phyloP scores from a whole-genome alignment of 2,113 vertebrate species.

The Myxocyprinus asiaticus region DNA sequence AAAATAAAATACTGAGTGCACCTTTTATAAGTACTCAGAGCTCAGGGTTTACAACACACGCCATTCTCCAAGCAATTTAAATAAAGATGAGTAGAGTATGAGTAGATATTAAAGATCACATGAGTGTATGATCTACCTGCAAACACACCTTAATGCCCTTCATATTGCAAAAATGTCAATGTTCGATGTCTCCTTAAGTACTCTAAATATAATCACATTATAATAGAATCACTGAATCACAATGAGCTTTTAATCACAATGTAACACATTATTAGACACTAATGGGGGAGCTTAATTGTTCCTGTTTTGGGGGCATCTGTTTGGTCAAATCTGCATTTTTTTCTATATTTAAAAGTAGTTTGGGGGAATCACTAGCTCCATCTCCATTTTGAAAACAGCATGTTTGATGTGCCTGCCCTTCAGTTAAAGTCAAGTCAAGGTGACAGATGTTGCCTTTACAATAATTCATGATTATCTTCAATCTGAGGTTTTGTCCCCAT shows the following conservation, averaged over 20 bases:
- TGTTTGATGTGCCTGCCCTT: constrained; percentile 55
- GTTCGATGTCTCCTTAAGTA: constrained; percentile 49
- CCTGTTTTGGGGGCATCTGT: constrained; percentile 30
- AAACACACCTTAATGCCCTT: constrained; percentile 19
- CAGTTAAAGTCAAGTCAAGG: constrained; percentile 54
- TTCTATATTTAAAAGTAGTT: constrained; percentile 34
- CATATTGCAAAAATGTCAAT: constrained; percentile 40
- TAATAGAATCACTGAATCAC: constrained; percentile 49
- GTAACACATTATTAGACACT: constrained; percentile 62
- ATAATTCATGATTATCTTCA: constrained; percentile 67
- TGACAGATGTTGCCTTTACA: constrained; percentile 59
- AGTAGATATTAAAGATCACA: constrained; percentile 2
- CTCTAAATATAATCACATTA: constrained; percentile 41
- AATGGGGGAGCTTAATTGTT: constrained; percentile 57
- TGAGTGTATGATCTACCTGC: neutral
- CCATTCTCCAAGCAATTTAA: too few species aligned
- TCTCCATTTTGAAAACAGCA: constrained; percentile 42
- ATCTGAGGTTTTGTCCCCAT: constrained; percentile 59
- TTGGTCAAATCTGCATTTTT: constrained; percentile 28
- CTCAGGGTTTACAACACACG: too few species aligned
- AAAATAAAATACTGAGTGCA: too few species aligned
- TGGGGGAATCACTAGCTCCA: neutral
- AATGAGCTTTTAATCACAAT: constrained; percentile 59
- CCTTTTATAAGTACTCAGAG: too few species aligned
- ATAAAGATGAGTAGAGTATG: neutral